Evolutionary conservation across 2,888 invertebrate species (phyloP).

Genomic region (Camptogramma bilineatum): DNA sequence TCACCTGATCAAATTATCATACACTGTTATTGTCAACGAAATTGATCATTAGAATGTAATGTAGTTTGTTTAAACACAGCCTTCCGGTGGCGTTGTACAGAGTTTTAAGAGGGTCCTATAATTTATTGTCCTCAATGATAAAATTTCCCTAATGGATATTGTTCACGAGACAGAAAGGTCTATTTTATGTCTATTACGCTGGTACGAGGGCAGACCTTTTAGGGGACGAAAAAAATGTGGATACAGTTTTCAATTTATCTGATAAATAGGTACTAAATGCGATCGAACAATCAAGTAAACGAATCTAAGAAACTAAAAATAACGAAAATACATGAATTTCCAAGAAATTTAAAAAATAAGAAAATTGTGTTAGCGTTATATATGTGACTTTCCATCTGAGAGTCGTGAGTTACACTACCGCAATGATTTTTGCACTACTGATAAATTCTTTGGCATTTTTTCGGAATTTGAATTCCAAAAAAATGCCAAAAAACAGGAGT

Average conservation of each 20-base stretch:
- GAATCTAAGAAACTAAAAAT: background rate
- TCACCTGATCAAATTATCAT: constrained; percentile 77
- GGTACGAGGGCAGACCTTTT: constrained; percentile 39
- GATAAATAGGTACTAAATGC: constrained; percentile 28
- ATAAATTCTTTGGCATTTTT: too few species aligned
- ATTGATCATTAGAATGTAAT: constrained; percentile 77
- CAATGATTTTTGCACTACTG: too few species aligned
- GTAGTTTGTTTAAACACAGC: constrained; percentile 79
- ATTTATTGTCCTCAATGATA: constrained; percentile 78
- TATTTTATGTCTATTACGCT: constrained; percentile 61
- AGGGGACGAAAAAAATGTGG: constrained; percentile 41
- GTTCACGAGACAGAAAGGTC: constrained; percentile 68
- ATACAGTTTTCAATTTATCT: constrained; percentile 35
- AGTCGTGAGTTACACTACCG: too few species aligned
- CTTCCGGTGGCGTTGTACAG: constrained; percentile 61
- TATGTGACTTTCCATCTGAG: background rate
- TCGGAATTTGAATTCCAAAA: too few species aligned
- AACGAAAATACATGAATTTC: constrained; percentile 6
- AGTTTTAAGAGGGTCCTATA: constrained; percentile 64
- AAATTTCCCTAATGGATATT: constrained; percentile 77
- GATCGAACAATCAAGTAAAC: constrained; percentile 12
- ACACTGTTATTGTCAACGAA: constrained; percentile 67
- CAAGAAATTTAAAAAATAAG: constrained; percentile 5
- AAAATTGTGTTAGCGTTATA: too few species aligned
- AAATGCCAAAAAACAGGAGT: too few species aligned